Conservation (phyloP, 2,888 invertebrate species). For the Stictocephala bisonia region DNA sequence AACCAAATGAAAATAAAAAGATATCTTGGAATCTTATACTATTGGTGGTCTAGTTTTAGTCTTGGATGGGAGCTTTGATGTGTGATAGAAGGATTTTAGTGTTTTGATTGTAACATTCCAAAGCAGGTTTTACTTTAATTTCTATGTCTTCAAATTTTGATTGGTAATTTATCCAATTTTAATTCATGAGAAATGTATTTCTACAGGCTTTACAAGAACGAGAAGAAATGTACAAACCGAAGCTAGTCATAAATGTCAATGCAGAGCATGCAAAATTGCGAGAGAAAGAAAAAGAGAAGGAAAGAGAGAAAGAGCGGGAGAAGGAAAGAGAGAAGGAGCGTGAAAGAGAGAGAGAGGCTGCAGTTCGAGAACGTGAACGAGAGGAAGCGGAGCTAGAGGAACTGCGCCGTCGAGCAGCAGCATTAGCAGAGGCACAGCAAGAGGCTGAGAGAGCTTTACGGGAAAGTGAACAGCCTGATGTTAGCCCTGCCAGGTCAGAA, state of each 20-base stretch:
- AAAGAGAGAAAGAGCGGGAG: conserved; percentile 66
- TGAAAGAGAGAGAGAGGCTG: conserved; percentile 57
- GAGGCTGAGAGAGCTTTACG: conserved; percentile 52
- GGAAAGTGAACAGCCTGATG: conserved; percentile 57
- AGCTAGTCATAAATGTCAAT: conserved; percentile 75
- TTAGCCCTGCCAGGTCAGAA: conserved; percentile 50
- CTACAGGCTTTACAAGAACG: conserved; percentile 74
- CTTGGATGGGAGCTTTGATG: too few relatives aligned
- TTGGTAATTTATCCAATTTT: conserved; percentile 4
- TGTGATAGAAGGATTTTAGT: too few relatives aligned
- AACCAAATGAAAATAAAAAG: too few relatives aligned
- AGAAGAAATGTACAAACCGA: conserved; percentile 87
- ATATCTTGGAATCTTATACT: too few relatives aligned
- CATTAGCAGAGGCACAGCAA: conserved; percentile 52
- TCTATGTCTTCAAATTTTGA: conserved; percentile 28
- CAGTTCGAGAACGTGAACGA: conserved; percentile 62
- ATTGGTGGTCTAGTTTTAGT: too few relatives aligned
- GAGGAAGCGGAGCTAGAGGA: conserved; percentile 65
- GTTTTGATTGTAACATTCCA: too few relatives aligned
- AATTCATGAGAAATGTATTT: background rate
- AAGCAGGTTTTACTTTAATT: conserved; percentile 42
- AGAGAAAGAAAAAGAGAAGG: conserved; percentile 64
- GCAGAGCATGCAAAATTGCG: conserved; percentile 64
- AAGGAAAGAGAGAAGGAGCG: conserved; percentile 67
- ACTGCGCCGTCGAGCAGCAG: conserved; percentile 59